Percentiles rank a stretch among this genome's conserved stretches.
These are phyloP conservation scores for Lucifuga dentata DNA, from an alignment of 2,113 vertebrate species.

Conservation along the genomic window DNA sequence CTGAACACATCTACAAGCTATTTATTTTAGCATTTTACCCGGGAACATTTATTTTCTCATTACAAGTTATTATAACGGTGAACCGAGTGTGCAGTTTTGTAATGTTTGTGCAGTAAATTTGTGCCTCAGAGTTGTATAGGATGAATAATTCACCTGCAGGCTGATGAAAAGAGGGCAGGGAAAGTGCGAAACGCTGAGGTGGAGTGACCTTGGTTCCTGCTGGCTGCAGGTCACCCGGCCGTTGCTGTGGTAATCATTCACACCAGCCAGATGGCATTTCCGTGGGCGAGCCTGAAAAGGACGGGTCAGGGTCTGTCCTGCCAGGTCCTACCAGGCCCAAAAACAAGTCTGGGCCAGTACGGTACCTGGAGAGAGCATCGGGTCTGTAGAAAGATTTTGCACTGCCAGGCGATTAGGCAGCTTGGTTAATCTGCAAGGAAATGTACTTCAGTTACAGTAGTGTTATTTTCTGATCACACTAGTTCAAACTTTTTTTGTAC, in stretches of 20 bases:
- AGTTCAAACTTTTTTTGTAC: background rate
- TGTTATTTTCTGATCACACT: background rate
- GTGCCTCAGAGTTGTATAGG: constrained; percentile 58
- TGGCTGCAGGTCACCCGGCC: constrained; percentile 82
- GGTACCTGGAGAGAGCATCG: constrained; percentile 54
- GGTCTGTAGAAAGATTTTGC: constrained; percentile 30
- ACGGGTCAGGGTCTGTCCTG: constrained; percentile 83
- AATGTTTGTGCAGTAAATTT: constrained; percentile 58
- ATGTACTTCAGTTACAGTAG: constrained; percentile 1
- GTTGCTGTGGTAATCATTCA: constrained; percentile 86
- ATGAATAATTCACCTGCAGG: constrained; percentile 81
- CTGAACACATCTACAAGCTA: constrained; percentile 24
- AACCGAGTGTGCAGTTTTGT: constrained; percentile 48
- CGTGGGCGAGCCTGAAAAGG: constrained; percentile 83
- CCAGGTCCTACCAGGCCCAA: constrained; percentile 76
- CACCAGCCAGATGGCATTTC: constrained; percentile 88
- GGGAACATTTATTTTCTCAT: constrained; percentile 51
- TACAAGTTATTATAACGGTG: constrained; percentile 57
- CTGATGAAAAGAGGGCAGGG: constrained; percentile 77
- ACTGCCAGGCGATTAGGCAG: constrained; percentile 48
- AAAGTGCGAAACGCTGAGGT: constrained; percentile 77
- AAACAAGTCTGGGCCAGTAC: constrained; percentile 71
- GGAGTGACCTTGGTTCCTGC: constrained; percentile 85
- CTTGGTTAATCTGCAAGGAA: constrained; percentile 35
- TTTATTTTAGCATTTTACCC: constrained; percentile 43